Conservation (phyloP, 2,888 invertebrate species). For the Chrysotoxum bicinctum region DNA sequence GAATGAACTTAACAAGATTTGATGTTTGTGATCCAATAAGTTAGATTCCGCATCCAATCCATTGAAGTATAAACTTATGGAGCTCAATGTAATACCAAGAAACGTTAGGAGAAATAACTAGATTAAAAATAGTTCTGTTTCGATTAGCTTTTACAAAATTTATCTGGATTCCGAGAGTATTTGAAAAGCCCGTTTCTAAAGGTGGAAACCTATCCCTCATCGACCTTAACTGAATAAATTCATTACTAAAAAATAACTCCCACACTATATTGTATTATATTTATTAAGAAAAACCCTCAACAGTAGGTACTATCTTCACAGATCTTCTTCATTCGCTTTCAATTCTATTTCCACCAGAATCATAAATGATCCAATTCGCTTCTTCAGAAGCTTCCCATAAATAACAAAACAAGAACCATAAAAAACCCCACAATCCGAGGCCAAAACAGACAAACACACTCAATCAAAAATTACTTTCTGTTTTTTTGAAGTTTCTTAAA, state of each 20-base stretch:
- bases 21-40: too few species aligned
- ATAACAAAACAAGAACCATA: not conserved
- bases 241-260: not conserved
- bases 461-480: slow-evolving; percentile 41
- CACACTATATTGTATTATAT: not conserved
- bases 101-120: too few species aligned
- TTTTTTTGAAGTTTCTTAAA: slow-evolving; percentile 1
- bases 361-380: slow-evolving; percentile 35
- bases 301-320: not conserved
- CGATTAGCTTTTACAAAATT: too few species aligned
- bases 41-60: too few species aligned
- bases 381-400: slow-evolving; percentile 25
- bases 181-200: too few species aligned
- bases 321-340: not conserved
- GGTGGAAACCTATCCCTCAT: too few species aligned
- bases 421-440: slow-evolving; percentile 4
- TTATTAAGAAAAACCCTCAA: not conserved
- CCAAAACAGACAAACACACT: slow-evolving; percentile 25
- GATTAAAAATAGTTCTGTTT: too few species aligned
- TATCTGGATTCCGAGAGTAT: too few species aligned
- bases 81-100: too few species aligned
- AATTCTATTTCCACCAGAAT: not conserved
- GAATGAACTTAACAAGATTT: too few species aligned
- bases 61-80: too few species aligned
- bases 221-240: too few species aligned